These are phyloP conservation scores for Caenorhabditis angaria DNA, from an alignment of 2,888 invertebrate species.

Conservation along the genomic window DNA sequence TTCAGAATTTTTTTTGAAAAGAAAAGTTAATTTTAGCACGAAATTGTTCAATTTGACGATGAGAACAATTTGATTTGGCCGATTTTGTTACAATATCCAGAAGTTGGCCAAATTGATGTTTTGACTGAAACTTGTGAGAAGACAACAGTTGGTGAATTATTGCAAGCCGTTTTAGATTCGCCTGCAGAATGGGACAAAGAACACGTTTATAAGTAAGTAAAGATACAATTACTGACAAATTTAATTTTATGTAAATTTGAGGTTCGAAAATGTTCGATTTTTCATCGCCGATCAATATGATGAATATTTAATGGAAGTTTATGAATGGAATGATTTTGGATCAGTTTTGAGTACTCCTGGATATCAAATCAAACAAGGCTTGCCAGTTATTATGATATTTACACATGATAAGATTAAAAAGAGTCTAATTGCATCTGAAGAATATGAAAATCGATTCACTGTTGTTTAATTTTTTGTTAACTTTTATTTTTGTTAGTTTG, in stretches of 20 bases:
- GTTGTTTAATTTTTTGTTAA: constrained; percentile 7
- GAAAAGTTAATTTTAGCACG: constrained; percentile 36
- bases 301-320: constrained; percentile 57
- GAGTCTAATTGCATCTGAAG: constrained; percentile 14
- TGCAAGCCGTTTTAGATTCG: constrained; percentile 75
- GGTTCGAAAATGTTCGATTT: constrained; percentile 58
- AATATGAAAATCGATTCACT: constrained; percentile 32
- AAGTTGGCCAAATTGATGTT: constrained; percentile 82
- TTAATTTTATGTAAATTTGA: constrained; percentile 14
- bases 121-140: constrained; percentile 79
- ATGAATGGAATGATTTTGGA: constrained; percentile 51
- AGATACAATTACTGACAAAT: background rate
- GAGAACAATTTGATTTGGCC: constrained; percentile 73
- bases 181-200: constrained; percentile 81
- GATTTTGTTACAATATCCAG: constrained; percentile 66
- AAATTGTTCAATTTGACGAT: constrained; percentile 73
- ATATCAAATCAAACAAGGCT: constrained; percentile 57
- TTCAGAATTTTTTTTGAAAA: too few species aligned
- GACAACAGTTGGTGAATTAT: constrained; percentile 75
- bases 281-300: constrained; percentile 60
- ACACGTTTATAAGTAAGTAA: constrained; percentile 76
- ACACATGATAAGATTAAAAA: constrained; percentile 27
- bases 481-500: constrained; percentile 5
- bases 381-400: constrained; percentile 62
- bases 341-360: constrained; percentile 40